These are phyloP conservation scores for Pangasius krempfi DNA, from an alignment of 2,797 vertebrate genomes.

Conservation along the genomic window DNA sequence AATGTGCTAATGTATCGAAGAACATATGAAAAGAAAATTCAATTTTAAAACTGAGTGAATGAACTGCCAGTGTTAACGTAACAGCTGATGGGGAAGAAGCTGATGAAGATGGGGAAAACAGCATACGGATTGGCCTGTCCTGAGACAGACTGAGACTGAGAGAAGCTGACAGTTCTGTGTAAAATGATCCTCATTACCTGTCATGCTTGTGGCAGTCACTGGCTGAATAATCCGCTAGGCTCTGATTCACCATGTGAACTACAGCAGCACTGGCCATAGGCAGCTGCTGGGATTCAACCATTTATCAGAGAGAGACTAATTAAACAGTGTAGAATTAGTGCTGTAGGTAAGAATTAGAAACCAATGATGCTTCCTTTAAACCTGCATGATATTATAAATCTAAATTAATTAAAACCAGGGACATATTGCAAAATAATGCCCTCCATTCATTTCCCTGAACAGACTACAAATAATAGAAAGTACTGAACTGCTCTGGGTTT, in stretches of 20 bases:
- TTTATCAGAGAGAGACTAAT: slow-evolving; percentile 50
- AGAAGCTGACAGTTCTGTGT: slow-evolving; percentile 31
- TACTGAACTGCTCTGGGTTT: slow-evolving; percentile 14
- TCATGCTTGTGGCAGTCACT: neutral
- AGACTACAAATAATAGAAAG: slow-evolving; percentile 30
- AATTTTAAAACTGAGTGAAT: slow-evolving; percentile 34
- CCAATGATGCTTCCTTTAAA: slow-evolving; percentile 28
- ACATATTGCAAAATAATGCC: slow-evolving; percentile 1
- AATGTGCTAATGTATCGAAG: slow-evolving; percentile 36
- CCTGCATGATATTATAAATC: neutral
- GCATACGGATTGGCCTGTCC: neutral
- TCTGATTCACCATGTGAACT: slow-evolving; percentile 9
- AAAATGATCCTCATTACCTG: slow-evolving; percentile 41
- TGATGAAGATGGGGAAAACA: neutral
- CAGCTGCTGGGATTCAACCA: slow-evolving; percentile 7
- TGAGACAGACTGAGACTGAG: slow-evolving; percentile 6
- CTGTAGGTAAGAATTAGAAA: slow-evolving; percentile 44
- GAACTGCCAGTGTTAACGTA: slow-evolving; percentile 4
- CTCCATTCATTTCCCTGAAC: slow-evolving; percentile 24
- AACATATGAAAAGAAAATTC: slow-evolving; percentile 34
- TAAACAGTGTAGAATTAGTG: slow-evolving; percentile 41
- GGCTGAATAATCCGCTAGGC: neutral
- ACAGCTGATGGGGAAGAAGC: neutral
- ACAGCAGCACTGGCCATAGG: slow-evolving; percentile 19
- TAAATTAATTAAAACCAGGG: slow-evolving; percentile 45